Evolutionary conservation across 2,888 invertebrate genomes (phyloP).

Genomic region (Limnephilus marmoratus): DNA sequence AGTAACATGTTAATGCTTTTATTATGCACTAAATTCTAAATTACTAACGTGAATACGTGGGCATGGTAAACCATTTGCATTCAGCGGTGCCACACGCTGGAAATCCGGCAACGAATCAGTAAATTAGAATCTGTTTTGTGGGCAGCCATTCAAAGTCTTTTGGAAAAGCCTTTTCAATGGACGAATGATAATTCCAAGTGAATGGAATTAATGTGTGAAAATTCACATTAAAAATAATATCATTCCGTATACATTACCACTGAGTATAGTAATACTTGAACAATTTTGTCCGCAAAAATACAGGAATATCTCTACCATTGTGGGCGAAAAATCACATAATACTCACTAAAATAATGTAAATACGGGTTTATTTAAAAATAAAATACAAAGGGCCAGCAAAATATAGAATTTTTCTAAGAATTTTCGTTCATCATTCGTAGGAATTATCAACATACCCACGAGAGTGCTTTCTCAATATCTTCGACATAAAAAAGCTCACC

Average conservation of each 20-base stretch:
- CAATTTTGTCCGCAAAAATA: no score
- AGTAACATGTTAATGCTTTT: background rate
- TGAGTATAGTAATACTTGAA: background rate
- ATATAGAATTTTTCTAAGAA: no score
- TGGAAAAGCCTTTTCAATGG: background rate
- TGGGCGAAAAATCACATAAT: no score
- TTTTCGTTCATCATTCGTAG: no score
- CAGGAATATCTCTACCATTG: no score
- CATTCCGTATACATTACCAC: background rate
- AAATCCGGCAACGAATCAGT: conserved; percentile 26
- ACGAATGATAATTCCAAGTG: background rate
- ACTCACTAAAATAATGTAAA: no score
- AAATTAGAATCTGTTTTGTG: conserved; percentile 50
- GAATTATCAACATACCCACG: no score
- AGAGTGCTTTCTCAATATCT: no score
- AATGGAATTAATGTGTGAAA: background rate
- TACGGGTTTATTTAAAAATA: no score
- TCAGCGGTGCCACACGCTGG: background rate
- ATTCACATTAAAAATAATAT: background rate
- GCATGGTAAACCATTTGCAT: background rate
- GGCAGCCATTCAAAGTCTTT: background rate
- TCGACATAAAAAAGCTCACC: no score
- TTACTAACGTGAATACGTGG: background rate
- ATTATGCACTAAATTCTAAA: background rate
- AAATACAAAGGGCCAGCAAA: no score